phyloP scores from a whole-genome alignment of 2,797 vertebrate species.

The Echiichthys vipera region DNA sequence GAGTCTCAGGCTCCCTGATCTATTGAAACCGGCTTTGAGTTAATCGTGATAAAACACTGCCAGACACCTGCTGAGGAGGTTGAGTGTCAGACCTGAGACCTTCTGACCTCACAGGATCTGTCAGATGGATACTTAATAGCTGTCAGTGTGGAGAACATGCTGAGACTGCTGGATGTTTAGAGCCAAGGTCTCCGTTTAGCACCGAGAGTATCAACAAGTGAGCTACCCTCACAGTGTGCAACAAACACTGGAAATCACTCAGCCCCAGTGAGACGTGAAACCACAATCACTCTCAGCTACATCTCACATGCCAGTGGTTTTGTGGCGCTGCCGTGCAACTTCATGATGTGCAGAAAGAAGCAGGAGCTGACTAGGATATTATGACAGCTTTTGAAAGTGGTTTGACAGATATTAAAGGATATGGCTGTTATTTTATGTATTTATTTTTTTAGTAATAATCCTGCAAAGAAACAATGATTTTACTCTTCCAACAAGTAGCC shows the following conservation, averaged over 20 bases:
- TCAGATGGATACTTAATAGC: background rate
- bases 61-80: constrained; percentile 2
- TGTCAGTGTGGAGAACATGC: background rate
- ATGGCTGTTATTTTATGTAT: background rate
- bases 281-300: constrained; percentile 27
- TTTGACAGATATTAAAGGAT: background rate
- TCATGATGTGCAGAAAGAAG: constrained; percentile 1
- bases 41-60: constrained; percentile 17
- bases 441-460: background rate
- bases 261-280: constrained; percentile 24
- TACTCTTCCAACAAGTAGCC: background rate
- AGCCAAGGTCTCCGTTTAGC: background rate
- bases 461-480: background rate
- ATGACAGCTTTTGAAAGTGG: background rate
- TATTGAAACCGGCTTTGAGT: constrained; percentile 11
- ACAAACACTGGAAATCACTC: background rate
- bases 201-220: background rate
- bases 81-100: background rate
- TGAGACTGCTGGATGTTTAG: constrained; percentile 18
- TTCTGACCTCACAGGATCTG: constrained; percentile 2
- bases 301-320: background rate
- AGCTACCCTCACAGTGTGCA: background rate
- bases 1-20: background rate
- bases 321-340: background rate
- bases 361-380: background rate